Percentiles rank a stretch among this genome's conserved stretches.
phyloP scores from a whole-genome alignment of 2,797 vertebrate genomes.

The Artibeus lituratus region DNA sequence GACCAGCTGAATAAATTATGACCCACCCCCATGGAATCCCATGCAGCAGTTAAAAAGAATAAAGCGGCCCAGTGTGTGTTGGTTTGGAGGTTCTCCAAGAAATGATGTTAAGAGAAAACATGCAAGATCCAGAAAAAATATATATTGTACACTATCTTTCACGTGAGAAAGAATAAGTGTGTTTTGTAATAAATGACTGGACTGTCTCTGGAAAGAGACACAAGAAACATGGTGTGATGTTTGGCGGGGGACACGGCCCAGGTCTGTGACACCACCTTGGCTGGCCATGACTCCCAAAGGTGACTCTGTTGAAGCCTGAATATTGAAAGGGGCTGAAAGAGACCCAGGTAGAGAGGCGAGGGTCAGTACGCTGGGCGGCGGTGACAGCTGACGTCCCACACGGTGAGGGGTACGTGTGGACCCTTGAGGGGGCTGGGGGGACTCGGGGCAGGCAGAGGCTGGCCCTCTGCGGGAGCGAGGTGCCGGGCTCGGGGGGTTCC shows the following conservation, averaged over 20 bases:
- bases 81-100: neutral
- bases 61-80: neutral
- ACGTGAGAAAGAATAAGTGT: neutral
- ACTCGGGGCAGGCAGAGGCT: neutral
- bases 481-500: neutral
- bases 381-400: too few species aligned
- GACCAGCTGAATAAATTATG: neutral
- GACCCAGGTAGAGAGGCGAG: neutral
- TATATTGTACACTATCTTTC: neutral
- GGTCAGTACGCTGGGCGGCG: neutral
- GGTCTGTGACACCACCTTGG: neutral
- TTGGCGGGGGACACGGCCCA: neutral
- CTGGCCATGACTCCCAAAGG: neutral
- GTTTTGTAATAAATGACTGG: neutral
- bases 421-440: neutral
- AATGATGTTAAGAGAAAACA: neutral
- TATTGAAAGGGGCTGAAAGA: neutral
- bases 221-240: too few species aligned
- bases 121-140: neutral
- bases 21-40: neutral
- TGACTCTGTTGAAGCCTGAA: neutral
- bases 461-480: neutral
- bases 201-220: neutral
- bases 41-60: neutral
- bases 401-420: neutral